A percentile compares a stretch with the other conserved stretches of the same genome.
Conservation (phyloP, 2,888 invertebrate species). For the Ochlodes sylvanus region DNA sequence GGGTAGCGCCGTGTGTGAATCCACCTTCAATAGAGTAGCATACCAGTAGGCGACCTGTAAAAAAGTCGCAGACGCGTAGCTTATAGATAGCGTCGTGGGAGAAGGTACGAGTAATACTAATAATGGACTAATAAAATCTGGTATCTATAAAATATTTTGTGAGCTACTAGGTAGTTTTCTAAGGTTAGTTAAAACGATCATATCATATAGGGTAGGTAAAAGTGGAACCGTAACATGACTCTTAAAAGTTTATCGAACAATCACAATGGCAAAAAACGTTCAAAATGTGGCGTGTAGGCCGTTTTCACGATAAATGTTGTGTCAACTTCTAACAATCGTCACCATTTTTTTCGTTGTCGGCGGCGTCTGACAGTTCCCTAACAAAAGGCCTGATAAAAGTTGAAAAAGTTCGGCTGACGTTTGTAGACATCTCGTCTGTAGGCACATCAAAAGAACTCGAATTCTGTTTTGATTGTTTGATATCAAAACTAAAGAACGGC, state of each 20-base stretch:
- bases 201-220: background rate
- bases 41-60: too few species aligned
- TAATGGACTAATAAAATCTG: too few species aligned
- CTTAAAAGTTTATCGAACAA: constrained; percentile 9
- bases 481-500: constrained; percentile 66
- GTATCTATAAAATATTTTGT: too few species aligned
- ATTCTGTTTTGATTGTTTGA: constrained; percentile 77
- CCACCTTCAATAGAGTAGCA: too few species aligned
- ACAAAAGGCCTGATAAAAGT: constrained; percentile 69
- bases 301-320: constrained; percentile 61
- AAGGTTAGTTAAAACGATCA: too few species aligned
- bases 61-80: too few species aligned
- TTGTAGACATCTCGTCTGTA: constrained; percentile 48
- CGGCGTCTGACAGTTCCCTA: constrained; percentile 46
- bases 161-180: too few species aligned
- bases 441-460: constrained; percentile 54
- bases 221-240: background rate
- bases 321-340: constrained; percentile 54
- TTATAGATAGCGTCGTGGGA: too few species aligned
- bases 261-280: constrained; percentile 48
- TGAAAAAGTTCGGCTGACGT: constrained; percentile 71
- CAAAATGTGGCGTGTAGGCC: constrained; percentile 46
- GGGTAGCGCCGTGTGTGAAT: too few species aligned
- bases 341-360: constrained; percentile 62
- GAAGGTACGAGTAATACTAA: too few species aligned